Base-by-base conservation (phyloP, 2,113 vertebrate genomes). In the Sylvietta virens region DNA sequence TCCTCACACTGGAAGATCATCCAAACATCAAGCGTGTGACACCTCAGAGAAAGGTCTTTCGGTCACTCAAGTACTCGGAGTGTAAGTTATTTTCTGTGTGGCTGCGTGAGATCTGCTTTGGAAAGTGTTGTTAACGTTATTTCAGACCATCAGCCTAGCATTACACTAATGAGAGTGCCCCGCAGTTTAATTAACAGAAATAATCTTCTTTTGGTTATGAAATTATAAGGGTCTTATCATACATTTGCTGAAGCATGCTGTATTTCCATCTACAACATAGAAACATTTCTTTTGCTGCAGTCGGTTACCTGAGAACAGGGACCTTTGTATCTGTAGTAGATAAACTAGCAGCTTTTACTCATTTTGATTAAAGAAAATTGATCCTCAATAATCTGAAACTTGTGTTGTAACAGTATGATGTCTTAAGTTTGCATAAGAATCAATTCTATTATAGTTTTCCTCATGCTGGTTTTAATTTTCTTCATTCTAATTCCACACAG, bases 21-120 rank as follows among this genome's bases (percentile, higher is more conserved):
- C 99, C 99, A 4, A 99, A 99, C 98, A 99, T 99, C 98, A 99
- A 99, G 89, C 98, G 99, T 81, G 99, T 99, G 35, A 99, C 99
- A 0, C 99, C 99, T 15, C 99, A 99, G 82, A 98, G 99, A 45
- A 99, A 98, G 96, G 99, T 99, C 84, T 99, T 99, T 70, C 99
- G 99, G 44, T 98, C 98, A 1, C 99, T 99, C 61, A 99, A 99
- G 81, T 98, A 98, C 67, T 88, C 94, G 0, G 98, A 98, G 58
- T 84, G 99, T 99, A 96, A 99, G 99, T 99, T 37, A n/a, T 20
- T 62, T 66, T 28, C 51, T 74, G 3, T 37, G 18, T 81, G 67
- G 8, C 64, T 90, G 44, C 64, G 11, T 64, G 64, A 67, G 44
- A 31, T 71, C 53, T 86, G 53, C 69, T 64, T 64, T 39, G 35